These are phyloP conservation scores for Tetraodon nigroviridis DNA, from an alignment of 2,113 vertebrate genomes.

Conservation along the genomic window DNA sequence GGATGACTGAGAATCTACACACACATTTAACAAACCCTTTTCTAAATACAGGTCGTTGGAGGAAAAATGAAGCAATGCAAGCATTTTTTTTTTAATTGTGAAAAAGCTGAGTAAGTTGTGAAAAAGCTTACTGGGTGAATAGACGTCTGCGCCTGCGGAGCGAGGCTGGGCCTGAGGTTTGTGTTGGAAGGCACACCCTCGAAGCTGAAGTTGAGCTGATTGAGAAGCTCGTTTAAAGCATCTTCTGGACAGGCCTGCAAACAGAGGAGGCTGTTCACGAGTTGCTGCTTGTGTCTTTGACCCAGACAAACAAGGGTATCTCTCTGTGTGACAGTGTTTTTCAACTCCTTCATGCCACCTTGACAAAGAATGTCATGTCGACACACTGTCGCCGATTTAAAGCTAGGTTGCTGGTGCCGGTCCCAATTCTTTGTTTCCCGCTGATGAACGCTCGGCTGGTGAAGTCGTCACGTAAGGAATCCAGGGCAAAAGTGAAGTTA, in stretches of 20 bases:
- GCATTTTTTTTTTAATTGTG: neutral
- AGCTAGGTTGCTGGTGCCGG: accelerated
- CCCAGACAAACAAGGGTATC: neutral
- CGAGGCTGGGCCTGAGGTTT: slow-evolving; percentile 50
- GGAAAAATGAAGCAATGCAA: neutral
- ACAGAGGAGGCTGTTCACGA: neutral
- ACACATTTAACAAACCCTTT: too few species aligned
- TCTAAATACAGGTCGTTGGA: too few species aligned
- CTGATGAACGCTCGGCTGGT: slow-evolving; percentile 58
- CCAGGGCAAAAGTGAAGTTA: slow-evolving; percentile 62
- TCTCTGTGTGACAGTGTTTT: too few species aligned
- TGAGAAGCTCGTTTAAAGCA: slow-evolving; percentile 58
- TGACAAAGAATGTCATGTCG: slow-evolving; percentile 3
- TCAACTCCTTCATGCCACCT: slow-evolving; percentile 40
- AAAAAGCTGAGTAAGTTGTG: neutral
- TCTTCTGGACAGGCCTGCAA: slow-evolving; percentile 71
- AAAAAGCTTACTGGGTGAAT: slow-evolving; percentile 52
- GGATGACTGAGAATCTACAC: too few species aligned
- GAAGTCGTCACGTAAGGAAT: slow-evolving; percentile 50
- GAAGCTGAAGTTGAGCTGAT: slow-evolving; percentile 66
- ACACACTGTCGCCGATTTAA: accelerated
- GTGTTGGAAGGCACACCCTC: slow-evolving; percentile 26
- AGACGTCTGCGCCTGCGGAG: slow-evolving; percentile 22
- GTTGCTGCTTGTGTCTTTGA: neutral
- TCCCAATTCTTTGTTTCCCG: slow-evolving; percentile 11